Evolutionary conservation across 1,140 invertebrate genomes (phyloP).

Genomic region (Galleria mellonella): DNA sequence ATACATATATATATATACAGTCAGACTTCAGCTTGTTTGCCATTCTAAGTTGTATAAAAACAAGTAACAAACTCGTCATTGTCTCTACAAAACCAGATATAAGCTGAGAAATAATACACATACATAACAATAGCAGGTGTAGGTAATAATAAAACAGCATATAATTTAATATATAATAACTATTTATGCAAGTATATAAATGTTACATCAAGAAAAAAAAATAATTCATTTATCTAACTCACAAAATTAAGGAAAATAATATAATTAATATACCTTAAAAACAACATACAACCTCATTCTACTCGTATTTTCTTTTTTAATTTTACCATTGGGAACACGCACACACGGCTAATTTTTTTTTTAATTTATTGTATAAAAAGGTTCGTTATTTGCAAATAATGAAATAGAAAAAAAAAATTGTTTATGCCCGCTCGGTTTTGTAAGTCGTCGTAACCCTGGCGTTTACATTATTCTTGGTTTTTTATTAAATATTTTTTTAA

Average conservation of each 20-base stretch:
- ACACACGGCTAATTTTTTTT: neutral
- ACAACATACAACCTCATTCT: slow-evolving; percentile 64
- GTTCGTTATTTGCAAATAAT: neutral
- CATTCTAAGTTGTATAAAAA: no score
- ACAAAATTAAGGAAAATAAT: slow-evolving; percentile 48
- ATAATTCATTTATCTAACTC: slow-evolving; percentile 68
- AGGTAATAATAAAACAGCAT: slow-evolving; percentile 50
- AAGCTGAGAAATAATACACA: no score
- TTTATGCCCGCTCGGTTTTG: no score
- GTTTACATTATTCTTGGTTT: no score
- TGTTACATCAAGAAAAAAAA: slow-evolving; percentile 62
- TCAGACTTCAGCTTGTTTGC: no score
- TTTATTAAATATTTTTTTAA: no score
- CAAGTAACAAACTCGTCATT: no score
- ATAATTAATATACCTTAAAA: slow-evolving; percentile 54
- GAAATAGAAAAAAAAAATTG: no score
- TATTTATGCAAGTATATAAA: slow-evolving; percentile 72
- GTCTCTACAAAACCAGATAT: no score
- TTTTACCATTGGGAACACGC: slow-evolving; percentile 6
- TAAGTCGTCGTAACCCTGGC: no score
- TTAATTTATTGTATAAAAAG: neutral
- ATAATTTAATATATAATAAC: slow-evolving; percentile 67
- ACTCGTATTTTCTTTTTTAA: slow-evolving; percentile 46
- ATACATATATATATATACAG: no score
- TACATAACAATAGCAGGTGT: no score